Conservation (phyloP, 2,113 vertebrate species). For the Phylloscopus trochilus region DNA sequence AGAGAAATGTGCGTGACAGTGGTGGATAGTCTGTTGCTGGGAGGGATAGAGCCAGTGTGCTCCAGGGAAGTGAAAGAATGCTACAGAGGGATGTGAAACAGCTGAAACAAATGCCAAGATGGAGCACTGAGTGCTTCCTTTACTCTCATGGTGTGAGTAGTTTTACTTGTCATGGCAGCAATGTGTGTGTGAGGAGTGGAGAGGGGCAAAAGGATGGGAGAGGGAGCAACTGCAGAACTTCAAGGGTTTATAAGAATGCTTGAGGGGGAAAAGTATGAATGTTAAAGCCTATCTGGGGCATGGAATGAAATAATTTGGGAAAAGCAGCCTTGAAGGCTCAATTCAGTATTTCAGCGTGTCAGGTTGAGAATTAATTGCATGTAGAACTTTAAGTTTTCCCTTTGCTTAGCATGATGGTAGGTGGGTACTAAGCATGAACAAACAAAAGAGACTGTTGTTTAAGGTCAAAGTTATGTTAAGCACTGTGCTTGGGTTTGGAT, state of each 20-base stretch:
- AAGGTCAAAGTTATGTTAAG: not conserved
- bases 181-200: not conserved
- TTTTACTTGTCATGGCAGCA: not conserved
- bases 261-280: not conserved
- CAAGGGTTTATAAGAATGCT: not conserved
- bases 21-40: not conserved
- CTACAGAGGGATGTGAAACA: not conserved
- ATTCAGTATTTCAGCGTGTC: not conserved
- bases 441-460: not conserved
- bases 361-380: not conserved
- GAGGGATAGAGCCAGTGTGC: not conserved
- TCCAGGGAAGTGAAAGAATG: not conserved
- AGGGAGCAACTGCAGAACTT: not conserved
- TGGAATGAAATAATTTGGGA: not conserved
- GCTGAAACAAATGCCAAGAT: not conserved
- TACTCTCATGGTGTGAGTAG: not conserved
- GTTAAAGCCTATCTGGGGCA: not conserved
- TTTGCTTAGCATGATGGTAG: not conserved
- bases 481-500: not conserved
- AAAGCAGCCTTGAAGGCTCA: not conserved
- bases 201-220: not conserved
- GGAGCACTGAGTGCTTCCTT: not conserved
- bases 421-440: not conserved
- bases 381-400: not conserved
- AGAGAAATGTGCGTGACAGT: fast-evolving